phyloP scores from a whole-genome alignment of 2,113 vertebrate species.

The Myotis yumanensis region DNA sequence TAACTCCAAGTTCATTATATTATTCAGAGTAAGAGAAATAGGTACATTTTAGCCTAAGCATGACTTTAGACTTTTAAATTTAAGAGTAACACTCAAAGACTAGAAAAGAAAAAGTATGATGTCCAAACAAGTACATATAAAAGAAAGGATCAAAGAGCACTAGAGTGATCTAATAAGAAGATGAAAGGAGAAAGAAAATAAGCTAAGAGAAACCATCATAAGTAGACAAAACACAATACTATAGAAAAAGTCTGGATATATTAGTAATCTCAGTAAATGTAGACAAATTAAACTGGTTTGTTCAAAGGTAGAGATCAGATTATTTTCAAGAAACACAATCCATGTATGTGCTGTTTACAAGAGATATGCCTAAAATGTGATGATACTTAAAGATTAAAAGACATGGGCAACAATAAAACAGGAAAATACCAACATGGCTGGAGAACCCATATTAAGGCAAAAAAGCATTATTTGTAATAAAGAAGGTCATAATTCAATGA shows the following conservation, averaged over 20 bases:
- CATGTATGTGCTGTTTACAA: background rate
- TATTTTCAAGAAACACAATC: slow-evolving; percentile 22
- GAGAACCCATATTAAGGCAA: background rate
- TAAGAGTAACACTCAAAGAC: slow-evolving; percentile 11
- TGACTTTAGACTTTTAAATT: background rate
- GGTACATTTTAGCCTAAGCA: background rate
- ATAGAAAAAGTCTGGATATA: slow-evolving; percentile 15
- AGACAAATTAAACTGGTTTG: background rate
- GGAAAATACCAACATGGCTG: background rate
- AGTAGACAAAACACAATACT: background rate
- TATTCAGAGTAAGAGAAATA: background rate
- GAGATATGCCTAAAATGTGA: background rate
- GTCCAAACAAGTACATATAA: background rate
- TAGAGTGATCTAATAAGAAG: background rate
- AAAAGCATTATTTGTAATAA: background rate
- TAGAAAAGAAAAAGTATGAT: background rate
- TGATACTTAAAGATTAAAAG: background rate
- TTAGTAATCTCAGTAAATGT: background rate
- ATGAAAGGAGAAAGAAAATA: background rate
- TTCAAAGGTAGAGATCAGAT: background rate
- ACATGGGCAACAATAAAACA: background rate
- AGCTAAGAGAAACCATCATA: background rate
- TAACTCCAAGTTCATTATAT: background rate
- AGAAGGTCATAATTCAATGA: background rate
- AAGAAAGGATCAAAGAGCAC: background rate